Evolutionary conservation across 2,888 invertebrate species (phyloP).

Genomic region (Pachydiplax longipennis): DNA sequence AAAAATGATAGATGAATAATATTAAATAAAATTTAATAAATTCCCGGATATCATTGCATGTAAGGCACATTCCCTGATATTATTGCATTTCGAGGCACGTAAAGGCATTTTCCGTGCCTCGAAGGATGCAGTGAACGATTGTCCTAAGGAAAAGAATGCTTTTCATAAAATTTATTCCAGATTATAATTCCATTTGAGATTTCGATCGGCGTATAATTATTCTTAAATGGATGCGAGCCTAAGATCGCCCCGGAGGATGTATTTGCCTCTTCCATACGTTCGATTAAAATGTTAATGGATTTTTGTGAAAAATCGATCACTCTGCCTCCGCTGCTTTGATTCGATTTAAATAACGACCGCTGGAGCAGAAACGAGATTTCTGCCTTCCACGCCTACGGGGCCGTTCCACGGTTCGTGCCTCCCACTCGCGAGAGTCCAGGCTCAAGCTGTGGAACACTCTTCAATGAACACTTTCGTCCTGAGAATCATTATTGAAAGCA

Average conservation of each 20-base stretch:
- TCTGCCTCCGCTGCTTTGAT: conserved; percentile 1
- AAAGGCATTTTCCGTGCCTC: too few species aligned
- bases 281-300: conserved; percentile 41
- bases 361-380: neutral
- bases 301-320: neutral
- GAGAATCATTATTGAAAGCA: too few species aligned
- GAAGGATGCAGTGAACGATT: too few species aligned
- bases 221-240: neutral
- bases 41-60: too few species aligned
- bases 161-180: neutral
- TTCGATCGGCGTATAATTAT: neutral
- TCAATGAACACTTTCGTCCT: too few species aligned
- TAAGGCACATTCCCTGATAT: too few species aligned
- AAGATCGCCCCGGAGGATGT: neutral
- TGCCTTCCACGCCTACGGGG: neutral
- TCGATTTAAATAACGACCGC: conserved; percentile 34
- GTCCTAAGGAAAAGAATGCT: neutral
- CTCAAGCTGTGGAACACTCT: too few species aligned
- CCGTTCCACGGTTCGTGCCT: neutral
- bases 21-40: too few species aligned
- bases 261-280: neutral
- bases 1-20: too few species aligned
- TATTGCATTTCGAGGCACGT: too few species aligned
- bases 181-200: neutral
- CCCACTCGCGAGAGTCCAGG: neutral